Percentiles rank a stretch among this genome's conserved stretches.
Evolutionary conservation across 2,888 invertebrate genomes (phyloP).

Genomic region (Ptychoptera contaminata): DNA sequence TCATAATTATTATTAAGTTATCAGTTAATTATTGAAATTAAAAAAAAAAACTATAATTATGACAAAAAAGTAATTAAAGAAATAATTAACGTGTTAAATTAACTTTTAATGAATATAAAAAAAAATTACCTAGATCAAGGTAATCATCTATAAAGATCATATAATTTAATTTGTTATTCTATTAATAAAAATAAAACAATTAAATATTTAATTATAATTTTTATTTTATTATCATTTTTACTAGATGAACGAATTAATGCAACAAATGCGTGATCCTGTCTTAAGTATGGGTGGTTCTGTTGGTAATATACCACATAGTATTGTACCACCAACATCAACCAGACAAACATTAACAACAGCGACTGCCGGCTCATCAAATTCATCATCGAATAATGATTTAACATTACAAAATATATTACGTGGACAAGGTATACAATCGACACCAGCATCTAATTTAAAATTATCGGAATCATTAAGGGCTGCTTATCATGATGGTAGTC

Average conservation of each 20-base stretch:
- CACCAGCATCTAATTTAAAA: conserved; percentile 29
- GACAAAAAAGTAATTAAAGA: no score
- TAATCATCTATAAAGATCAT: no score
- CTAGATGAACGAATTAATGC: conserved; percentile 31
- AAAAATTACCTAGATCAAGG: no score
- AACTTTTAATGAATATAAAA: no score
- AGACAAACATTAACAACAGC: background rate
- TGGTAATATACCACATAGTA: conserved; percentile 29
- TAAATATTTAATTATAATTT: no score
- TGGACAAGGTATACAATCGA: conserved; percentile 23
- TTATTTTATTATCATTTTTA: conserved; percentile 9
- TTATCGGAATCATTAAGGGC: conserved; percentile 25
- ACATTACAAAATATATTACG: conserved; percentile 10
- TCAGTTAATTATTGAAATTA: no score
- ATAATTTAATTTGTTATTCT: no score
- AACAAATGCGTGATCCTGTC: conserved; percentile 31
- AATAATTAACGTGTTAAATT: no score
- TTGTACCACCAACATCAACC: conserved; percentile 13
- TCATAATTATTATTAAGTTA: no score
- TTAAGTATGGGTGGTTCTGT: conserved; percentile 30
- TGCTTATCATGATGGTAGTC: conserved; percentile 29
- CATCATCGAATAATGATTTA: conserved; percentile 12
- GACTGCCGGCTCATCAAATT: conserved; percentile 8
- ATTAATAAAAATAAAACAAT: no score
- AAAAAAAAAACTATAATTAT: no score